Base-by-base conservation (phyloP, 2,888 invertebrate genomes). In the Leptogaster cylindrica region DNA sequence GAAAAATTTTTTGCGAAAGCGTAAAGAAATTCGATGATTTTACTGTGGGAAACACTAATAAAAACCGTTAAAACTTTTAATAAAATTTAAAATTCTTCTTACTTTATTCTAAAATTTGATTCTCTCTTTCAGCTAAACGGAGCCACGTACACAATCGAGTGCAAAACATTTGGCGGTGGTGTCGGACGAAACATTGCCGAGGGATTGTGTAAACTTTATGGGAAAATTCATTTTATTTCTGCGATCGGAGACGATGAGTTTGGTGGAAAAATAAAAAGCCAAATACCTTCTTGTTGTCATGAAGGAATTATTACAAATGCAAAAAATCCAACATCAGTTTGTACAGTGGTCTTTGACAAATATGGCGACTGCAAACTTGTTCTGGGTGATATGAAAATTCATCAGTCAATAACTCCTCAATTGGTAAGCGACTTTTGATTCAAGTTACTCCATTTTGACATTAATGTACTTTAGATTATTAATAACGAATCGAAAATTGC, bases 171-270 rank as follows among this genome's bases (percentile, higher is more conserved):
- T 66, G 87, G 87, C 5, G 97, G 97, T 8, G 98, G 98, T 10
- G 98, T 98, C 0, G 97, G 89, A 0, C 85, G 97, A 58, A 98
- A 98, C 79, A 85, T 97, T 64, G 93, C 94, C 1, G 94, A 95
- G 74, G 93, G 92, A 16, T 82, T 98, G 58, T 86, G 86, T 74
- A 88, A 90, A 74, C 83, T 96, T 25, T 88, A 89, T 31, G 84
- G 84, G 0, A 72, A 81, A 1, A 86, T 88, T 0, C 79, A 85
- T 20, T 86, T 96, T 46, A 83, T 96, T 39, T 90, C 94, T 0
- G 89, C 89, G 0, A 78, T 95, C 2, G 95, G 94, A 0, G 83
- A 86, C 64, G 95, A 95, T 78, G 75, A 78, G 25, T 76, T 82
- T 64, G 86, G 86, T 1, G 72, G 76, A 2, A 79, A 80, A 64